phyloP scores from a whole-genome alignment of 2,888 invertebrate genomes.

The Lasioglossum figueresi region DNA sequence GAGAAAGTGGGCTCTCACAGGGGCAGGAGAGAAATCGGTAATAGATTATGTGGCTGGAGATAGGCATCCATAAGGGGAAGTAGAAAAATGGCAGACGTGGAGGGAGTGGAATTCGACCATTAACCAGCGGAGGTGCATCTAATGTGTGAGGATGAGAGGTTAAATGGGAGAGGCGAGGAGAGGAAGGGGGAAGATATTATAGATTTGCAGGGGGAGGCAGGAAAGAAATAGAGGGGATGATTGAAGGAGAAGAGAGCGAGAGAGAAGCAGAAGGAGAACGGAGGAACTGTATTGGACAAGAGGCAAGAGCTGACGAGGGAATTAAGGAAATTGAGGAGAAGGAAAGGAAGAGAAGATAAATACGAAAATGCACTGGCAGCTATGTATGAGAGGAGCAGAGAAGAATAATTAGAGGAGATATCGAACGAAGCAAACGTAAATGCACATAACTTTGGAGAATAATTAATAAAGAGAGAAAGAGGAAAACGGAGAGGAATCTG shows the following conservation, averaged over 20 bases:
- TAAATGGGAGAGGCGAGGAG: not conserved
- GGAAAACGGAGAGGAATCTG: not conserved
- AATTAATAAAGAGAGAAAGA: not conserved
- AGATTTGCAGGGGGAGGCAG: not conserved
- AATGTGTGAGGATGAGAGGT: constrained; percentile 6
- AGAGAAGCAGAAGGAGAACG: not conserved
- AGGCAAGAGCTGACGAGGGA: not conserved
- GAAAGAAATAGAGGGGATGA: not conserved
- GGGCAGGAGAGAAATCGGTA: not conserved
- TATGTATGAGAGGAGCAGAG: not conserved
- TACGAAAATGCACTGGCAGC: not conserved
- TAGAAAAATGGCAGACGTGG: not conserved
- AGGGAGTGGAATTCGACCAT: constrained; percentile 1
- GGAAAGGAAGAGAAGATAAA: not conserved
- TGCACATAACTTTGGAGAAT: not conserved
- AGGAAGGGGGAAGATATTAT: not conserved
- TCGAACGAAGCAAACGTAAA: not conserved
- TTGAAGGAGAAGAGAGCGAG: not conserved
- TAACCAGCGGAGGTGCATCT: constrained; percentile 1
- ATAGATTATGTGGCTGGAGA: constrained; percentile 5
- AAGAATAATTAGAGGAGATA: not conserved
- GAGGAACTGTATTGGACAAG: not conserved
- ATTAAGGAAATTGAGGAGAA: not conserved
- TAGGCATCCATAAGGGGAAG: not conserved
- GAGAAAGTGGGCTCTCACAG: not conserved